Base-by-base conservation (phyloP, 2,113 vertebrate species). In the Alaudala cheleensis region DNA sequence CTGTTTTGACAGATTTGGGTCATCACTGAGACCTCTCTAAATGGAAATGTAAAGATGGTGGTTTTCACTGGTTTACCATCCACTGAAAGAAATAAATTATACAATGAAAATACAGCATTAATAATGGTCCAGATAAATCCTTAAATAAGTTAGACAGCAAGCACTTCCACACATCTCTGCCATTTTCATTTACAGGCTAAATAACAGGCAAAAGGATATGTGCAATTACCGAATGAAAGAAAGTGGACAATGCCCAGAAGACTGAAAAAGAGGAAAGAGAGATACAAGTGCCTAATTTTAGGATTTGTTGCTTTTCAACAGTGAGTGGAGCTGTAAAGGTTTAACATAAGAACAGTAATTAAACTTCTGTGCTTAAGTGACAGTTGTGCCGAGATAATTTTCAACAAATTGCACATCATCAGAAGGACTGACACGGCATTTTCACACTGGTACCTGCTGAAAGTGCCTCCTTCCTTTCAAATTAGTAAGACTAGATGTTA, bases 191-290 rank as follows among this genome's bases (percentile, higher is more conserved):
- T 58, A n/a, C 23, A 60, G 69, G 45, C 87, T 88, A 71, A 91
- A 65, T 81, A 42, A 31, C 34, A 65, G 88, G 77, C 84, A 76
- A 79, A 96, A 65, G 84, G 93, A 84, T 87, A 91, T 60, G 73
- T 67, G 92, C 93, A 96, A 94, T 97, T 97, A 97, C 20, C 40
- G 51, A 81, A 51, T 71, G 91, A 80, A 95, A 93, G 90, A 84
- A 88, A 79, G 42, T 34, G 73, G 81, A 94, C 91, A 93, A 42
- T 66, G 74, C 90, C 80, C 92, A 66, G 70, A 92, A 93, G 86
- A 78, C 74, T 76, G 92, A 73, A 77, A 88, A 88, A 92, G 88
- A 90, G 88, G 81, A 81, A 37, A 78, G 92, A 88, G 86, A 92
- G 82, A 85, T 71, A 78, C 73, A 49, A 88, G 89, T 94, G 77